Percentiles rank a stretch among this genome's conserved stretches.
Evolutionary conservation across 2,113 vertebrate species (phyloP).

Genomic region (Lophotis ruficrista): DNA sequence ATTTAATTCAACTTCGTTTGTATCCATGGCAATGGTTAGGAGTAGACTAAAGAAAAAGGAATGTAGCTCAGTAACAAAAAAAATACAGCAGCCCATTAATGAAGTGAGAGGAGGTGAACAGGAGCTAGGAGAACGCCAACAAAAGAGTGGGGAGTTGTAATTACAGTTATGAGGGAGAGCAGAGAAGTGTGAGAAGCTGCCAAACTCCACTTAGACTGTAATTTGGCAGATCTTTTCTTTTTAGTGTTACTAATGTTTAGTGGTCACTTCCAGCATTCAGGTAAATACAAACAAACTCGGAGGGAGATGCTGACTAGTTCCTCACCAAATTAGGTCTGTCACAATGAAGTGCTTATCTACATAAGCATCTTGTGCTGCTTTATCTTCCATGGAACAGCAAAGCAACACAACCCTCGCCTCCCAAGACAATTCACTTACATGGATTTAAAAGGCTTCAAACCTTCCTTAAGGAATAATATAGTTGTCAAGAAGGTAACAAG

Average conservation of each 20-base stretch:
- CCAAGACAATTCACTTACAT: not conserved
- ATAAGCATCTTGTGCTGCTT: not conserved
- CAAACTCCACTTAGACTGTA: not conserved
- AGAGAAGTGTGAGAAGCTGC: not conserved
- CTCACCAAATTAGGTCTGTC: not conserved
- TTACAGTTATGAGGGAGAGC: not conserved
- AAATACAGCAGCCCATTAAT: not conserved
- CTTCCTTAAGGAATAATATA: not conserved
- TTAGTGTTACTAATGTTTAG: not conserved
- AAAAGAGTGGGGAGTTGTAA: not conserved
- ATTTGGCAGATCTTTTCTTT: not conserved
- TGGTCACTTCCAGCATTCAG: not conserved
- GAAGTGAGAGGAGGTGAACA: conserved; percentile 5
- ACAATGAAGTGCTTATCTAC: not conserved
- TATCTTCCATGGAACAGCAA: not conserved
- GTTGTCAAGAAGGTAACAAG: not conserved
- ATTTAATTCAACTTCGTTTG: conserved; percentile 50
- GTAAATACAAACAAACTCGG: not conserved
- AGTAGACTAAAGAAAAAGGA: not conserved
- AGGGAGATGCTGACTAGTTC: not conserved
- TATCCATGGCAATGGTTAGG: conserved; percentile 48
- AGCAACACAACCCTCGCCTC: not conserved
- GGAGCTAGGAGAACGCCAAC: not conserved
- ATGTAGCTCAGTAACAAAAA: conserved; percentile 1
- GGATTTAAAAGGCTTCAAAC: not conserved